Base-by-base conservation (phyloP, 2,888 invertebrate genomes). In the Dendrolimus houi region DNA sequence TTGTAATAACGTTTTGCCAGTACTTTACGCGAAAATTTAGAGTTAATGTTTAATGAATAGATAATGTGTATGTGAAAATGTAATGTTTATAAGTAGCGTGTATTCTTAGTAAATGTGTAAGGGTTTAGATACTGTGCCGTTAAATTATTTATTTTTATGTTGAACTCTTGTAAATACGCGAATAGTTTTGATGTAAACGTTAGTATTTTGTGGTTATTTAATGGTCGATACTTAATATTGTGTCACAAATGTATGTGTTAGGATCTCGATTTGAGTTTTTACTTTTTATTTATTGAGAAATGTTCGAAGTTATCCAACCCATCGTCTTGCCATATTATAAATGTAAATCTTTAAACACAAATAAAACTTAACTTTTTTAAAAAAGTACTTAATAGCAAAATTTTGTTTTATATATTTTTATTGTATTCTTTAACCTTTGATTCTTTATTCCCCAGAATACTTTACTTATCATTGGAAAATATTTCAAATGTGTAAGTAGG, bases 141-240 rank as follows among this genome's bases (percentile, higher is more conserved):
- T 89, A 87, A 87, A 88, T 90, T 89, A 90, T 90, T 89, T 90
- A 90, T 90, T 89, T 85, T 85, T 87, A 89, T 86, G 90, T 90
- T 90, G 88, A 83, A 82, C 79, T 81, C 79, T 73, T 90, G 89
- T 89, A 88, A 83, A 89, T 89, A 89, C 63, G 78, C 82, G 80
- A 70, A 85, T 83, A 82, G 56, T 82, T 84, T 83, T 78, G 76
- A 80, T 82, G 79, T 85, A 85, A 82, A 82, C 72, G 81, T 83
- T 85, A 83, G 83, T 75, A 29, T 29, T 47, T 84, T 81, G 83
- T 83, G 86, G 84, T 84, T 86, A 81, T 83, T 81, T 83, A 81
- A 82, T 80, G 75, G 79, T 77, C 69, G 79, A 83, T 80, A 81
- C 74, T 74, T 75, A 76, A 75, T 71, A 69, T 63, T 70, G 70